Evolutionary conservation across 2,888 invertebrate genomes (phyloP).

Genomic region (Drosophila mulleri): DNA sequence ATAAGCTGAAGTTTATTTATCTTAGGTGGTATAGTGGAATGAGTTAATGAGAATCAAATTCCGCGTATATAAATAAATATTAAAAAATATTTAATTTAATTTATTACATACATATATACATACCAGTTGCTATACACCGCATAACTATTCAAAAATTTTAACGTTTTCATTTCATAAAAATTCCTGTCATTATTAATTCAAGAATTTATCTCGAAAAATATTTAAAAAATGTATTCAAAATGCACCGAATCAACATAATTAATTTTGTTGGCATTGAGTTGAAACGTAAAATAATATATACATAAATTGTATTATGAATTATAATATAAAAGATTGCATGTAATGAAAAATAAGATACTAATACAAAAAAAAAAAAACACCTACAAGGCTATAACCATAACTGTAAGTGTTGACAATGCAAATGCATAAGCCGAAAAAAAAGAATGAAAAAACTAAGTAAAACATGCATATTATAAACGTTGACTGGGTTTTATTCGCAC

Average conservation of each 20-base stretch:
- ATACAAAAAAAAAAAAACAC: slow-evolving; percentile 8
- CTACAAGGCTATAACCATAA: slow-evolving; percentile 31
- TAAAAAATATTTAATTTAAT: no score
- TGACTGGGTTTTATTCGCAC: slow-evolving; percentile 57
- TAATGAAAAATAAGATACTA: not conserved
- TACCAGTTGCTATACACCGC: no score
- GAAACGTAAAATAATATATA: not conserved
- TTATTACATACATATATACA: no score
- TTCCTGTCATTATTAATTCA: no score
- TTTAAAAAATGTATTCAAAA: not conserved
- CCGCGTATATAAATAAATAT: no score
- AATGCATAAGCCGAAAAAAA: slow-evolving; percentile 11
- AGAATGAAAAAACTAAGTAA: slow-evolving; percentile 10
- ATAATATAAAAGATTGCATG: slow-evolving; percentile 1
- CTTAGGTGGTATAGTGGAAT: no score
- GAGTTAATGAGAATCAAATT: no score
- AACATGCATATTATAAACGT: slow-evolving; percentile 53
- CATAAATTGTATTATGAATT: slow-evolving; percentile 8
- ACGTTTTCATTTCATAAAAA: no score
- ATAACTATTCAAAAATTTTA: no score
- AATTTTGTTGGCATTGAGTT: not conserved
- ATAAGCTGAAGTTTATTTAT: no score
- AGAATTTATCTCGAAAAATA: not conserved
- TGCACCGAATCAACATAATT: no score
- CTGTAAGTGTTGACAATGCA: slow-evolving; percentile 49